Evolutionary conservation across 2,888 invertebrate genomes (phyloP), one percentile per base, ranked within the genome.

Genomic region (Amphimallon solstitiale): DNA sequence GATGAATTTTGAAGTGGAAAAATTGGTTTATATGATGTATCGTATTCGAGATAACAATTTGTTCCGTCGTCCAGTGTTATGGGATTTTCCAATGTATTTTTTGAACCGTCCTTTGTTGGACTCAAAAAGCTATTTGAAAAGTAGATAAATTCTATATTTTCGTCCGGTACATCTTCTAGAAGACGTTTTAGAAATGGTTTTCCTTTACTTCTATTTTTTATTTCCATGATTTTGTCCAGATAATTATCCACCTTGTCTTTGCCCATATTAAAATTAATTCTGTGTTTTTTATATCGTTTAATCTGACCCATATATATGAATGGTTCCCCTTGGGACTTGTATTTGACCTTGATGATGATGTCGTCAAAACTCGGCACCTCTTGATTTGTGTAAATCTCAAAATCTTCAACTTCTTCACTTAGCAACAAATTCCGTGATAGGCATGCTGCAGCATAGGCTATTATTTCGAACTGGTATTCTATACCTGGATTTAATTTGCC

Each of bases 361-460:
- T 56, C 56, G 17, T 56, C 56, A n/a, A 40, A 56, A 5, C 40
- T 23, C 2, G 56, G 40, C 7, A 56, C 35, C 12, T 56, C 23
- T 10, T 12, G 19, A 21, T 56, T 56, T 4, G 56, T 56, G 17
- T 40, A 56, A 12, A 56, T 14, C 15, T 56, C 23, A 23, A 40
- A 56, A 23, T 56, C 7, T 21, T 14, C 56, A 9, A 56, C 56
- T 10, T 56, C 40, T 40, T 56, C 2, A n/a, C n/a, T n/a, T n/a
- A n/a, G n/a, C n/a, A n/a, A n/a, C n/a, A n/a, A n/a, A 10, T 56
- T 10, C 14, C 40, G 40, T 14, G 56, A 40, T 23, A 40, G 12
- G 9, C 56, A 56, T n/a, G 56, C 40, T 23, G 56, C 56, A 1
- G 56, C 56, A 12, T 56, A 56, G 10, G 56, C 40, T 2, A 56